A percentile compares a stretch with the other conserved stretches of the same genome.
Conservation (phyloP, 1,140 invertebrate genomes). For the Lasaia peninsularis region DNA sequence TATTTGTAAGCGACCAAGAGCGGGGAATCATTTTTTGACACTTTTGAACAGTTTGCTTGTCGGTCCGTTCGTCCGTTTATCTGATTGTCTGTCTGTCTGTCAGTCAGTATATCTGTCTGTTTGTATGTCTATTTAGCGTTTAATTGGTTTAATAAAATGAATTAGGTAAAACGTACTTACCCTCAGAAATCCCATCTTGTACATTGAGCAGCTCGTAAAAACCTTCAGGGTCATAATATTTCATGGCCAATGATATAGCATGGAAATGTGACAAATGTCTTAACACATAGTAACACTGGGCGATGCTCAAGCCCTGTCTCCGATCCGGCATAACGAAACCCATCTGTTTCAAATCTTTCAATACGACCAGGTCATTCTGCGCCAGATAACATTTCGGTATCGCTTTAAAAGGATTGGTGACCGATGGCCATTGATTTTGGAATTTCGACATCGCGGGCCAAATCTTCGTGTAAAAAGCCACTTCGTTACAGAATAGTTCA, state of each 20-base stretch:
- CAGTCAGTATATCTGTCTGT: too few relatives aligned
- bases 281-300: conserved; percentile 79
- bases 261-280: conserved; percentile 82
- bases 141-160: too few relatives aligned
- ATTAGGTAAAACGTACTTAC: too few relatives aligned
- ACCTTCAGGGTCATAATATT: conserved; percentile 79
- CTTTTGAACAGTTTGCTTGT: too few relatives aligned
- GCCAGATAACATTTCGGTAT: conserved; percentile 83
- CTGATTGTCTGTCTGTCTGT: too few relatives aligned
- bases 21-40: too few relatives aligned
- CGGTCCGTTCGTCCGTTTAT: too few relatives aligned
- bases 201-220: conserved; percentile 79
- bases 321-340: conserved; percentile 84
- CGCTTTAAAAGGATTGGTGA: conserved; percentile 75
- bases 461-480: conserved; percentile 83
- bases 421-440: conserved; percentile 67
- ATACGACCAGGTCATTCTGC: conserved; percentile 79
- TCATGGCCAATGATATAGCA: conserved; percentile 82
- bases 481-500: conserved; percentile 83
- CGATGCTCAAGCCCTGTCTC: conserved; percentile 79
- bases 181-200: conserved; percentile 72
- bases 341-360: conserved; percentile 79
- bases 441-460: conserved; percentile 80
- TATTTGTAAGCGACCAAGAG: too few relatives aligned
- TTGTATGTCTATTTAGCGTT: too few relatives aligned